A percentile compares a stretch with the other conserved stretches of the same genome.
Conservation (phyloP, 2,888 invertebrate species). For the Pardosa pseudoannulata region DNA sequence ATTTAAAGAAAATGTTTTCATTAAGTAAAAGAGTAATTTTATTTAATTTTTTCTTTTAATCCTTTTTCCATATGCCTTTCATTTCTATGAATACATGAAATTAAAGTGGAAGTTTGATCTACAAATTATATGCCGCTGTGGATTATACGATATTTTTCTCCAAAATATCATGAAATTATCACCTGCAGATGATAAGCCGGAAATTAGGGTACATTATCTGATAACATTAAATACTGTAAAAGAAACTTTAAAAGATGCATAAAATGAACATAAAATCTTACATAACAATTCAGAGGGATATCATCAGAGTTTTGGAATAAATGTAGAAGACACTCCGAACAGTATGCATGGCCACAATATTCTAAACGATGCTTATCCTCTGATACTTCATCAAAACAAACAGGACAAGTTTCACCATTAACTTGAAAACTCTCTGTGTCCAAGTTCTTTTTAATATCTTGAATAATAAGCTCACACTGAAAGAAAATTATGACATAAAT, state of each 20-base stretch:
- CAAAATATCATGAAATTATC: background rate
- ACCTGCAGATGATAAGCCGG: background rate
- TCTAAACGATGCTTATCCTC: constrained; percentile 40
- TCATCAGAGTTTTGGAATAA: constrained; percentile 38
- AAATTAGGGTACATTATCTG: background rate
- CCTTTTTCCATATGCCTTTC: no score
- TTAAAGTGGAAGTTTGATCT: background rate
- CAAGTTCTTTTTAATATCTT: constrained; percentile 22
- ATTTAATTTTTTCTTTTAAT: no score
- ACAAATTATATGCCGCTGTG: no score
- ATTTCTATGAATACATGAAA: no score
- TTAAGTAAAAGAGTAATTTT: no score
- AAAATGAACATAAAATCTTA: background rate
- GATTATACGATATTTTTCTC: no score
- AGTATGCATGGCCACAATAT: constrained; percentile 65
- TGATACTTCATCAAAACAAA: constrained; percentile 40
- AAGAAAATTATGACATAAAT: background rate
- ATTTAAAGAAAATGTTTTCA: no score
- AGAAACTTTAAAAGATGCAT: background rate
- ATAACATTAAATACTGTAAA: background rate
- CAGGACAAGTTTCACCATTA: constrained; percentile 39
- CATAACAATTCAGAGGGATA: constrained; percentile 43
- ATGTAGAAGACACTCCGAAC: constrained; percentile 56
- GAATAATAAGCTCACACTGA: constrained; percentile 39
- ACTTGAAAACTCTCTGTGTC: background rate